A percentile compares a stretch with the other conserved stretches of the same genome.
These are phyloP conservation scores for Lynx canadensis DNA, from an alignment of 2,113 vertebrate genomes.

Conservation along the genomic window DNA sequence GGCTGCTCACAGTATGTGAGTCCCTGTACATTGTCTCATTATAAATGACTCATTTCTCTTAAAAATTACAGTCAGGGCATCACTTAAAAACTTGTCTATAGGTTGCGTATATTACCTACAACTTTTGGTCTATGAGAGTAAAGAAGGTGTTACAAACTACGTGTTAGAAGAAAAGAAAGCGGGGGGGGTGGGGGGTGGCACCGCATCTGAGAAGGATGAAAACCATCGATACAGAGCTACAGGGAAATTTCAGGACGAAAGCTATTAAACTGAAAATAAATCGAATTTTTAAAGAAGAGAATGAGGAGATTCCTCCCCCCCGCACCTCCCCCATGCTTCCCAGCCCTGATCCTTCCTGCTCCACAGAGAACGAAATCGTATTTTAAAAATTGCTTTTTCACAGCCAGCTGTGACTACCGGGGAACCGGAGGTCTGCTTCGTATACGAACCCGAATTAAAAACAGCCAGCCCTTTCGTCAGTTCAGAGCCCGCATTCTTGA, in stretches of 20 bases:
- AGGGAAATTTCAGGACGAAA: slow-evolving; percentile 50
- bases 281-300: not conserved
- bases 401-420: slow-evolving; percentile 75
- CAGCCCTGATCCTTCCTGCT: slow-evolving; percentile 54
- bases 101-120: not conserved
- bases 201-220: not conserved
- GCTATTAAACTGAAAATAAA: slow-evolving; percentile 34
- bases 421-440: slow-evolving; percentile 73
- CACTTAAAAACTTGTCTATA: not conserved
- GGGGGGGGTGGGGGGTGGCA: not conserved
- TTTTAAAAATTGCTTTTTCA: slow-evolving; percentile 70
- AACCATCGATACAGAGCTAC: not conserved
- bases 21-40: not conserved
- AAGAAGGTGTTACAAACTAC: not conserved
- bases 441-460: slow-evolving; percentile 81
- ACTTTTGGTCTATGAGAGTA: slow-evolving; percentile 16
- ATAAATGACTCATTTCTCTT: not conserved
- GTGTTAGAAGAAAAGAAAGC: not conserved
- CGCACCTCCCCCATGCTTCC: not conserved
- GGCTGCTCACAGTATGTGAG: not conserved
- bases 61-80: not conserved
- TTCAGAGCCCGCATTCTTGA: slow-evolving; percentile 80
- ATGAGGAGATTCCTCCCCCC: not conserved
- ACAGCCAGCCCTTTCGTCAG: slow-evolving; percentile 77
- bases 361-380: slow-evolving; percentile 42